phyloP scores from a whole-genome alignment of 2,797 vertebrate species.

The Pithecia hirsuta region DNA sequence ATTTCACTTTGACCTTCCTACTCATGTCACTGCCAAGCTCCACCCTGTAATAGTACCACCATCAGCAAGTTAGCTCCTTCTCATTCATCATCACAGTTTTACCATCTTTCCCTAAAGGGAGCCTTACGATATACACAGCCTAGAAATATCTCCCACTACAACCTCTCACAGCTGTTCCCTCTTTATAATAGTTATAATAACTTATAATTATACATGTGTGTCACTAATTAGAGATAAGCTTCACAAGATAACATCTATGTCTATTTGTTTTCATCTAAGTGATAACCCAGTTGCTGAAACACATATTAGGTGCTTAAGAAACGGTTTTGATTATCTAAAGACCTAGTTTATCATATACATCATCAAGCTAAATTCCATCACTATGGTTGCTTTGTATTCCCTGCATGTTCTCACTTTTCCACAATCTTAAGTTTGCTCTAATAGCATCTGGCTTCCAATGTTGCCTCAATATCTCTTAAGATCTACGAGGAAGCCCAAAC shows the following conservation, averaged over 20 bases:
- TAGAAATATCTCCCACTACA: neutral
- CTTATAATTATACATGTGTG: neutral
- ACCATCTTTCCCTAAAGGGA: neutral
- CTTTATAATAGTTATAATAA: neutral
- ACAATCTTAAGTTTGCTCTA: neutral
- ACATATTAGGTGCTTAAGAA: neutral
- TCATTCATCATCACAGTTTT: neutral
- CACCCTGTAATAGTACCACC: neutral
- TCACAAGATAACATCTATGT: neutral
- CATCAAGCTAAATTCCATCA: neutral
- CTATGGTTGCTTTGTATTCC: neutral
- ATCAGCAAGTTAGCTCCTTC: neutral
- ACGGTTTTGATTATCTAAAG: neutral
- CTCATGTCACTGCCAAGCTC: neutral
- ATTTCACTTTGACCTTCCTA: neutral
- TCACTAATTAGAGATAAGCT: neutral
- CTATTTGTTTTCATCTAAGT: neutral
- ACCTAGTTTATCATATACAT: neutral
- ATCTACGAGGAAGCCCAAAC: neutral
- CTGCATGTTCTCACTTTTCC: neutral
- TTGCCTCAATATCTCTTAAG: neutral
- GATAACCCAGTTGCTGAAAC: neutral
- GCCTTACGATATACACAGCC: neutral
- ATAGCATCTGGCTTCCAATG: neutral
- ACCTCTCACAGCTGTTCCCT: neutral